phyloP scores from a whole-genome alignment of 1,140 invertebrate genomes.

The Lasioglossum albipes region DNA sequence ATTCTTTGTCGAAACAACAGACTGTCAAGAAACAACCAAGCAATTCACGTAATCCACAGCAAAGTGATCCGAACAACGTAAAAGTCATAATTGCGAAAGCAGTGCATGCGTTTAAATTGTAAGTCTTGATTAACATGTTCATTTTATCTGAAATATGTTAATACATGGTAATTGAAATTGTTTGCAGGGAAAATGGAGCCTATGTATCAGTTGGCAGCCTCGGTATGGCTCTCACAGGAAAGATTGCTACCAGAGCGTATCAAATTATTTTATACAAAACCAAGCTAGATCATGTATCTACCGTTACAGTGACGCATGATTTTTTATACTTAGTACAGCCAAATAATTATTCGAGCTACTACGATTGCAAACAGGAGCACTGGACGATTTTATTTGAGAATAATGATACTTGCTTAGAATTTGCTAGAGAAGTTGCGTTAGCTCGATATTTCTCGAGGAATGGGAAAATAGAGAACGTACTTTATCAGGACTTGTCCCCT shows the following conservation, averaged over 20 bases:
- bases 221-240: constrained; percentile 74
- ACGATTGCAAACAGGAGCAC: constrained; percentile 73
- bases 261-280: constrained; percentile 75
- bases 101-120: constrained; percentile 73
- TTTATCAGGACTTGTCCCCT: constrained; percentile 69
- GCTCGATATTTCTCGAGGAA: constrained; percentile 66
- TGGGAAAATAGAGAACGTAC: constrained; percentile 61
- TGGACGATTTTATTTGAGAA: constrained; percentile 76
- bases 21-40: constrained; percentile 42
- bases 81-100: constrained; percentile 73
- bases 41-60: constrained; percentile 37
- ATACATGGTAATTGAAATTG: constrained; percentile 25
- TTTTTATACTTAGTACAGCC: constrained; percentile 72
- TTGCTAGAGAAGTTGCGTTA: constrained; percentile 72
- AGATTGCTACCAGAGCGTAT: constrained; percentile 63
- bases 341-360: constrained; percentile 76
- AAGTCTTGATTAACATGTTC: neutral
- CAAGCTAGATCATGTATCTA: constrained; percentile 72
- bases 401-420: constrained; percentile 65
- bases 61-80: constrained; percentile 60
- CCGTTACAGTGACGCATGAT: constrained; percentile 67
- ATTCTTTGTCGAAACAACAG: constrained; percentile 29
- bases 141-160: neutral
- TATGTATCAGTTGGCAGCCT: constrained; percentile 72
- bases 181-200: constrained; percentile 70